Base-by-base conservation (phyloP, 2,888 invertebrate genomes). In the Callyntrura sp. region DNA sequence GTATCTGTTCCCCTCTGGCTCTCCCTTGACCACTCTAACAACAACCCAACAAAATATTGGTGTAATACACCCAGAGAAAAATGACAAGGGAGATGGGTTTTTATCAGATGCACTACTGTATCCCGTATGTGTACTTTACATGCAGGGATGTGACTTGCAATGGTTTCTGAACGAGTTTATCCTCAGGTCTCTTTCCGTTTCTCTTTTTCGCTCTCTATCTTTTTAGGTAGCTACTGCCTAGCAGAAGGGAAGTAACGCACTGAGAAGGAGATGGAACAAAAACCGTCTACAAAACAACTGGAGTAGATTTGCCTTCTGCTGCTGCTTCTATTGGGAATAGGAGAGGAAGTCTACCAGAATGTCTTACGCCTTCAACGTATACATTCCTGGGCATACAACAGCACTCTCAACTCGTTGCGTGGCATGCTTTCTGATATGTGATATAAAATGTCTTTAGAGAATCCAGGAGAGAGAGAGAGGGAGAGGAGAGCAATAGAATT, bases 1-100 rank as follows among this genome's bases (percentile, higher is more conserved):
- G 57, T 43, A 23, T 17, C 14, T 62, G 60, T 45, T 17, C 43
- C 35, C 20, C 62, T 81, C 60, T 35, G 35, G 6, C 20, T 45
- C 60, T 62, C 81, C 57, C 81, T 81, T 62, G 60, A 62, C 62
- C 81, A 60, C 81, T 81, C 81, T 60, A 81, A 81, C 78, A 25
- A 45, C 23, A 78, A 55, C 20, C 45, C 70, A 25, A 20, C 25
- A 57, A 28, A 78, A 28, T 78, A 14, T 76, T 78, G 28, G 60
- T 57, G 43, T 23, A 2, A 5, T 55, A 20, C 35, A 25, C 28
- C 35, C 23, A 43, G 81, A 81, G 60, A 81, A 81, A 81, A 81
- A 81, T 62, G 81, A 81, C 81, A 81, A 45, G 57, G n/a, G 57
- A 62, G 62, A 62, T 81, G 9, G 62, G 60, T 12, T 81, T 81